Base-by-base conservation (phyloP, 1,140 invertebrate genomes). In the Scylla paramamosain region DNA sequence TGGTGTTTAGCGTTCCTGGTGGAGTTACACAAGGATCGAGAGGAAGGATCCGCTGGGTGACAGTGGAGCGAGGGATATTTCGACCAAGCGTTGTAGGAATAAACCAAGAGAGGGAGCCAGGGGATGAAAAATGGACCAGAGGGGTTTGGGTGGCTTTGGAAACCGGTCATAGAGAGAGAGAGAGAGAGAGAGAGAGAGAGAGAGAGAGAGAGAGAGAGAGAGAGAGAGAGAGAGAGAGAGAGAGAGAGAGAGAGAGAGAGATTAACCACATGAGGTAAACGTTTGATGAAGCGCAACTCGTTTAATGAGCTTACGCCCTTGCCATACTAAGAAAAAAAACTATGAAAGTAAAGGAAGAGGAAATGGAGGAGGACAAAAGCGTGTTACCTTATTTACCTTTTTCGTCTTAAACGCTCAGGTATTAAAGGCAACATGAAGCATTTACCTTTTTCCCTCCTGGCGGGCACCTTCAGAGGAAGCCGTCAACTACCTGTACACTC, bases 211-310 rank as follows among this genome's bases (percentile, higher is more conserved):
- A 86, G 83, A 86, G 83, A 86, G 83, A 86, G 83, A 86, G 83
- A 86, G 83, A 86, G 83, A 88, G 86, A 88, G 86, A 88, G 86
- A 88, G 86, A 88, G 86, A 88, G 86, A 88, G 86, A 88, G 86
- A 88, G 86, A 88, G 86, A 88, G 86, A 88, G 86, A 88, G 86
- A 88, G 86, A 88, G 86, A 88, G 86, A 46, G 32, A 45, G 86
- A 20, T 77, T 77, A 77, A 7, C 20, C n/a, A 25, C 67, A 77
- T 2, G 6, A n/a, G 20, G 4, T n/a, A n/a, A 77, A 77, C 12
- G 67, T 7, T 20, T 77, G 67, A 77, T 77, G 67, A 77, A 77
- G 67, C 12, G 67, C 20, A 77, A 77, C 67, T 77, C 8, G 67
- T n/a, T 77, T 77, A 77, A 77, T 77, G 67, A 77, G 67, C 67